Evolutionary conservation across 2,113 vertebrate species (phyloP).

Genomic region (Ellobius talpinus): DNA sequence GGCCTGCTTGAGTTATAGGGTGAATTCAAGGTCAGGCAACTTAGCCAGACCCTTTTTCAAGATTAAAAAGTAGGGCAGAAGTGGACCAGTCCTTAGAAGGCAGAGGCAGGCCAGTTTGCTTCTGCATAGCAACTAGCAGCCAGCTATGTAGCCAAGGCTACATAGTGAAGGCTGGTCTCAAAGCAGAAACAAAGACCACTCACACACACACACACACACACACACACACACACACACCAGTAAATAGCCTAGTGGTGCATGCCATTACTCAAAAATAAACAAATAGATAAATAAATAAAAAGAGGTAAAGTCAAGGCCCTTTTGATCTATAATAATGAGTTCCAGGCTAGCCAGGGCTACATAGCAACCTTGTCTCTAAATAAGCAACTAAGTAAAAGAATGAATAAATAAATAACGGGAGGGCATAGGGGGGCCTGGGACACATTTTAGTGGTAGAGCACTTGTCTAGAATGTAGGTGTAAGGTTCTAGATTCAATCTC

Average conservation of each 20-base stretch:
- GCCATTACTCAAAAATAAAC: not conserved
- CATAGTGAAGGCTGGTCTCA: too few species aligned
- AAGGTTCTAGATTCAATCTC: not conserved
- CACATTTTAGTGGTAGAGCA: too few species aligned
- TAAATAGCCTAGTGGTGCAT: not conserved
- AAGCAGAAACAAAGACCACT: not conserved
- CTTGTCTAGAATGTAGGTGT: not conserved
- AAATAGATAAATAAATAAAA: too few species aligned
- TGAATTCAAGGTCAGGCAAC: not conserved
- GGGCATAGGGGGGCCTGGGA: not conserved
- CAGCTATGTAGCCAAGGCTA: not conserved
- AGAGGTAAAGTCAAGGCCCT: not conserved
- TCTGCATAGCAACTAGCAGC: not conserved
- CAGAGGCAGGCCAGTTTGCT: not conserved
- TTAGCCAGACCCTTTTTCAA: not conserved
- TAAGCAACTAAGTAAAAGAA: not conserved
- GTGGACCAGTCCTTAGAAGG: not conserved
- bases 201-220: not conserved
- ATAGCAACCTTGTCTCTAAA: not conserved
- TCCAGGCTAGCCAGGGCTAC: not conserved
- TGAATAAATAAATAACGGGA: not conserved
- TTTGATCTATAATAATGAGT: too few species aligned
- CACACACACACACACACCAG: too few species aligned
- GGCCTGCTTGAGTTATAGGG: not conserved
- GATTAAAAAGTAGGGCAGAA: not conserved